Base-by-base conservation (phyloP, 2,888 invertebrate genomes). In the Agonopterix alstromeriana region DNA sequence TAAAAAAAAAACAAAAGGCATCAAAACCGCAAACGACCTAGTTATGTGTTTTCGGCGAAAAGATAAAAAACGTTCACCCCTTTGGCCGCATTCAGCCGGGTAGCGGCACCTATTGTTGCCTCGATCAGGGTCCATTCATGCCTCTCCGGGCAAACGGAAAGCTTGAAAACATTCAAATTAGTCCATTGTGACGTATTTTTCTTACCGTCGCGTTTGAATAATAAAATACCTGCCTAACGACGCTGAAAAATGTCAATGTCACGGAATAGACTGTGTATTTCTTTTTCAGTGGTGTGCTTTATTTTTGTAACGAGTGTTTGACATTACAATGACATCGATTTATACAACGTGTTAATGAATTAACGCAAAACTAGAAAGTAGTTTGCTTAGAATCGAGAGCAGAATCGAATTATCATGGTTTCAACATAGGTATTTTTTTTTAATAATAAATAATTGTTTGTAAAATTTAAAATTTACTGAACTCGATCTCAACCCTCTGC, bases 141-240 rank as follows among this genome's bases (percentile, higher is more conserved):
- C 71, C 64, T 64, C 61, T 67, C 63, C 69, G 67, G 70, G 67
- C 73, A 74, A 78, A 70, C 73, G 70, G 68, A 65, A 65, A 68
- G 69, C 73, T 69, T 69, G 73, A 72, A 78, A 82, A 82, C 78
- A 82, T 82, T 80, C 74, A 83, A 84, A 84, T 84, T 81, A 78
- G 75, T 73, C 74, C 69, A 80, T 78, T 82, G 77, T 83, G 76
- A 71, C 73, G 75, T 75, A 71, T 79, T 77, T 77, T 80, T 77
- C 72, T 74, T 73, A 64, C 69, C 60, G 56, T 56, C 65, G 60
- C 60, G 63, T 65, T 63, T 63, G 67, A 68, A 72, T 69, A 72
- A 72, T 68, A 67, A 66, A 65, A 48, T 48, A 47, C 46, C 48
- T 55, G 58, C 59, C 55, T 56, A 58, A 58, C 64, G 63, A 62